Percentiles rank a stretch among this genome's conserved stretches.
These are phyloP conservation scores for Rostratula benghalensis DNA, from an alignment of 2,113 vertebrate genomes.

Conservation along the genomic window DNA sequence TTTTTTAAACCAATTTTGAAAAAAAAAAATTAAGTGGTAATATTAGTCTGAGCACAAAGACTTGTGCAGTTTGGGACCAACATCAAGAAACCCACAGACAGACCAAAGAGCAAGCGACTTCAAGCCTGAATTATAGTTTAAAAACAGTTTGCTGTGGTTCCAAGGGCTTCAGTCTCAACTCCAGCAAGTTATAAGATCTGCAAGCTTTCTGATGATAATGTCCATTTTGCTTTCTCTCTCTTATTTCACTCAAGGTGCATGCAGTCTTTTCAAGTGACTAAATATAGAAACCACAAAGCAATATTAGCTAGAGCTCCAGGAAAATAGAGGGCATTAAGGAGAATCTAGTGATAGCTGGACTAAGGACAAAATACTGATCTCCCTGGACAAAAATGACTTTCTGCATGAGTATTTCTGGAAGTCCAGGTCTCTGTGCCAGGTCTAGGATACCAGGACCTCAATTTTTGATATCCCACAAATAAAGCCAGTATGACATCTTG, in stretches of 20 bases:
- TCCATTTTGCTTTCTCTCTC: neutral
- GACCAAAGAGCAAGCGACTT: neutral
- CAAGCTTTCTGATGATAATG: neutral
- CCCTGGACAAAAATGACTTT: neutral
- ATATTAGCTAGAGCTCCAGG: neutral
- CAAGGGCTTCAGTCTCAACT: neutral
- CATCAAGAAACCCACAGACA: neutral
- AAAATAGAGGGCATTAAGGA: neutral
- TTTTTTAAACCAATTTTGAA: neutral
- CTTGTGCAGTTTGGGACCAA: neutral
- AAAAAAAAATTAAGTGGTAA: neutral
- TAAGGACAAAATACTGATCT: neutral
- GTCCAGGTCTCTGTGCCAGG: neutral
- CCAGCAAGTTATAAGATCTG: neutral
- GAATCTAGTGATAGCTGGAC: neutral
- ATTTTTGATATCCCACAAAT: neutral
- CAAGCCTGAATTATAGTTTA: neutral
- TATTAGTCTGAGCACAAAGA: neutral
- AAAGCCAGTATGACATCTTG: neutral
- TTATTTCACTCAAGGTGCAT: neutral
- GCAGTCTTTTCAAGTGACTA: neutral
- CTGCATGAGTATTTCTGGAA: neutral
- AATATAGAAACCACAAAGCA: neutral
- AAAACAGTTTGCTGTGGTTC: neutral
- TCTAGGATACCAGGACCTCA: neutral